A percentile compares a stretch with the other conserved stretches of the same genome.
Conservation (phyloP, 2,797 vertebrate genomes). For the Gobionotothen gibberifrons region DNA sequence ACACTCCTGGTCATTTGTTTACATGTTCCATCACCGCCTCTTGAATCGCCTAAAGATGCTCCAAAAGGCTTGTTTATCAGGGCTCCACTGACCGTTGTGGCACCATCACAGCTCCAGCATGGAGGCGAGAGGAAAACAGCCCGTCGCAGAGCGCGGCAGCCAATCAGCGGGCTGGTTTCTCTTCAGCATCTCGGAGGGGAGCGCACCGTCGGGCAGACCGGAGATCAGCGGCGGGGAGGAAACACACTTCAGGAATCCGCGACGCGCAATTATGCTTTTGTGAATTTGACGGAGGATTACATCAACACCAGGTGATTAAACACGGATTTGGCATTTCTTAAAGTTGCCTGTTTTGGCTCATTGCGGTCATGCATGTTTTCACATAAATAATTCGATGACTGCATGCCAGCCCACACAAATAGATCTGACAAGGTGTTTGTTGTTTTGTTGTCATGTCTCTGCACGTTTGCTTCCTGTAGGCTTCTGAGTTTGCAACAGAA, state of each 20-base stretch:
- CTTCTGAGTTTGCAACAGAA: not conserved
- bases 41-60: constrained; percentile 20
- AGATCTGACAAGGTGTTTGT: not conserved
- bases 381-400: not conserved
- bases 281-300: constrained; percentile 58
- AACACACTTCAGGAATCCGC: constrained; percentile 35
- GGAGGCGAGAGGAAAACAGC: constrained; percentile 42
- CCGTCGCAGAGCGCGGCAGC: constrained; percentile 53
- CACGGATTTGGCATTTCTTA: not conserved
- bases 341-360: not conserved
- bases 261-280: constrained; percentile 62
- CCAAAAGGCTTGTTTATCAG: constrained; percentile 17
- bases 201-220: constrained; percentile 39
- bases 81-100: constrained; percentile 13
- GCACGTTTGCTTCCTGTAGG: constrained; percentile 29
- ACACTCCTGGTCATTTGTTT: constrained; percentile 17
- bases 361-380: constrained; percentile 11
- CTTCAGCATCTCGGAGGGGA: constrained; percentile 73
- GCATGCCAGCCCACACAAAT: constrained; percentile 12
- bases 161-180: constrained; percentile 80
- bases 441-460: constrained; percentile 10
- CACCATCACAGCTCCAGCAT: constrained; percentile 32
- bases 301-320: constrained; percentile 63
- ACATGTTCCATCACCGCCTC: constrained; percentile 1
- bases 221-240: constrained; percentile 59